Evolutionary conservation across 2,113 vertebrate species (phyloP).

Genomic region (Tor tambroides): DNA sequence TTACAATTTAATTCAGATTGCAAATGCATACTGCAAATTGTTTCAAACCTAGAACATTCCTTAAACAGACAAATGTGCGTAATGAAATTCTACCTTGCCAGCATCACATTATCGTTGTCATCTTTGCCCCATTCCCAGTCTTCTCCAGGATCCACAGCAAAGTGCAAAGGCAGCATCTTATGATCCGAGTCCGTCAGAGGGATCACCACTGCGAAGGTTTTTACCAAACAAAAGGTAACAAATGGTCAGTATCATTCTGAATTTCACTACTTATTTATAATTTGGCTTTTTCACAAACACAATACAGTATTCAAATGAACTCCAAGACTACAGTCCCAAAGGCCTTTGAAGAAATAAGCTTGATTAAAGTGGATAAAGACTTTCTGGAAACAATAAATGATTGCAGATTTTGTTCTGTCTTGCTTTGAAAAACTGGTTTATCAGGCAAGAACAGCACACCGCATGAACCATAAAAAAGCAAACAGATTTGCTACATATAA

Average conservation of each 20-base stretch:
- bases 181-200: constrained; percentile 94
- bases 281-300: neutral
- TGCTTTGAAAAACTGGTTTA: neutral
- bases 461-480: neutral
- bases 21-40: neutral
- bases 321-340: neutral
- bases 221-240: constrained; percentile 8
- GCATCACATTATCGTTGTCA: constrained; percentile 86
- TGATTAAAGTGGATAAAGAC: neutral
- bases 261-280: neutral
- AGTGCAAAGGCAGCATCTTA: constrained; percentile 96
- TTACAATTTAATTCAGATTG: neutral
- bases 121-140: constrained; percentile 97
- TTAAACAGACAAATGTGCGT: too few relatives aligned
- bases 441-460: neutral
- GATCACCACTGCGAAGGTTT: constrained; percentile 83
- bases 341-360: neutral
- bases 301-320: neutral
- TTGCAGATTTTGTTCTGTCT: neutral
- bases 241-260: neutral
- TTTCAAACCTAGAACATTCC: too few relatives aligned
- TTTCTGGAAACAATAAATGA: neutral
- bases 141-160: constrained; percentile 93
- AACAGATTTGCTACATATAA: neutral
- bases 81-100: constrained; percentile 82